Conservation (phyloP, 1,140 invertebrate genomes). For the Bombus haemorrhoidalis region DNA sequence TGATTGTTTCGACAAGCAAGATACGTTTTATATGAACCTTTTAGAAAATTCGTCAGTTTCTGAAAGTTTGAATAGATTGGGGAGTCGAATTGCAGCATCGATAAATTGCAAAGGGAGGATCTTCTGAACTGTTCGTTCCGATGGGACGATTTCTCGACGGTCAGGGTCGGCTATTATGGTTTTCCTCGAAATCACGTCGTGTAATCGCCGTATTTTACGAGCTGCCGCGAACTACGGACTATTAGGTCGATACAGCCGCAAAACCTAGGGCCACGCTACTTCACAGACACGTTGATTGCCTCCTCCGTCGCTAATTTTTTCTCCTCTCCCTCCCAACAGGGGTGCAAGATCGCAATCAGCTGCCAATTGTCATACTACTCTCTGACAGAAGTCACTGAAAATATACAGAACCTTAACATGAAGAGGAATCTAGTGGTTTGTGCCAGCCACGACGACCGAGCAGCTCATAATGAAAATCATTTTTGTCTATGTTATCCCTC, state of each 20-base stretch:
- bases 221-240: background rate
- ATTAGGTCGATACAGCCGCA: slow-evolving; percentile 21
- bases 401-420: background rate
- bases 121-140: background rate
- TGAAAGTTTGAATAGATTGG: background rate
- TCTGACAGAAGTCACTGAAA: background rate
- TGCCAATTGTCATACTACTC: slow-evolving; percentile 28
- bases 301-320: background rate
- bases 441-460: too few species aligned
- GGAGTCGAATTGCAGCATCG: background rate
- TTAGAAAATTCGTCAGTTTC: background rate
- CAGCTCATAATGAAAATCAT: background rate
- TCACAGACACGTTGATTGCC: slow-evolving; percentile 26
- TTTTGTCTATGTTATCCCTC: background rate
- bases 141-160: slow-evolving; percentile 2
- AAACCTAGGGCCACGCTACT: background rate
- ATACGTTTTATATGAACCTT: background rate
- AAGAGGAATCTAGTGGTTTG: background rate
- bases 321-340: too few species aligned
- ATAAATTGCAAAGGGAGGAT: slow-evolving; percentile 10
- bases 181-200: slow-evolving; percentile 15
- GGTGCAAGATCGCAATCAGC: slow-evolving; percentile 28
- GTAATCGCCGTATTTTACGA: slow-evolving; percentile 19
- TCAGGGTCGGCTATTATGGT: slow-evolving; percentile 24
- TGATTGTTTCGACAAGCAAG: background rate